phyloP scores from a whole-genome alignment of 2,888 invertebrate species.

The Nymphalis urticae region DNA sequence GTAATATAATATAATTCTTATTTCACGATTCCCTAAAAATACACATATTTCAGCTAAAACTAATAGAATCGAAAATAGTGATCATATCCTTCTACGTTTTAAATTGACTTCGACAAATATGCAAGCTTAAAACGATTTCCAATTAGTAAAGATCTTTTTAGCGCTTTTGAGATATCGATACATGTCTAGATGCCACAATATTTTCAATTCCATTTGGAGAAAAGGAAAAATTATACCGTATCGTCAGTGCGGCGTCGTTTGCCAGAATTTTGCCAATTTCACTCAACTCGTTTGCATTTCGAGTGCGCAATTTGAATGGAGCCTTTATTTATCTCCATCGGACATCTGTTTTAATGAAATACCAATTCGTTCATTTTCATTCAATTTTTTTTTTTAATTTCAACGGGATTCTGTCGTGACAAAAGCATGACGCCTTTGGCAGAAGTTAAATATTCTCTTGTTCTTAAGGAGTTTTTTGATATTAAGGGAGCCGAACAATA shows the following conservation, averaged over 20 bases:
- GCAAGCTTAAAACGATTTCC: slow-evolving; percentile 1
- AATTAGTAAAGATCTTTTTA: slow-evolving; percentile 2
- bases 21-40: no score
- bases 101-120: neutral
- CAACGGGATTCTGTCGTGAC: slow-evolving; percentile 62
- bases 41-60: no score
- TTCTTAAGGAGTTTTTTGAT: neutral
- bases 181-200: slow-evolving; percentile 5
- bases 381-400: slow-evolving; percentile 10
- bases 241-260: slow-evolving; percentile 43
- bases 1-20: no score
- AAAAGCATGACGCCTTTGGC: slow-evolving; percentile 63
- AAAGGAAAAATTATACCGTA: slow-evolving; percentile 16
- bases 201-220: slow-evolving; percentile 16
- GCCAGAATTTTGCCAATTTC: slow-evolving; percentile 58
- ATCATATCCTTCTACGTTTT: neutral
- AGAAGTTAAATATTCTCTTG: slow-evolving; percentile 41
- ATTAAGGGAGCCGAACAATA: slow-evolving; percentile 35
- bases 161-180: slow-evolving; percentile 7
- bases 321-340: slow-evolving; percentile 56
- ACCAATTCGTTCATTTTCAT: slow-evolving; percentile 50
- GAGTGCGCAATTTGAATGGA: slow-evolving; percentile 54
- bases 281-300: slow-evolving; percentile 67
- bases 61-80: neutral
- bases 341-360: slow-evolving; percentile 65